Evolutionary conservation across 2,888 invertebrate species (phyloP).

Genomic region (Eueremaeus valkanovi): DNA sequence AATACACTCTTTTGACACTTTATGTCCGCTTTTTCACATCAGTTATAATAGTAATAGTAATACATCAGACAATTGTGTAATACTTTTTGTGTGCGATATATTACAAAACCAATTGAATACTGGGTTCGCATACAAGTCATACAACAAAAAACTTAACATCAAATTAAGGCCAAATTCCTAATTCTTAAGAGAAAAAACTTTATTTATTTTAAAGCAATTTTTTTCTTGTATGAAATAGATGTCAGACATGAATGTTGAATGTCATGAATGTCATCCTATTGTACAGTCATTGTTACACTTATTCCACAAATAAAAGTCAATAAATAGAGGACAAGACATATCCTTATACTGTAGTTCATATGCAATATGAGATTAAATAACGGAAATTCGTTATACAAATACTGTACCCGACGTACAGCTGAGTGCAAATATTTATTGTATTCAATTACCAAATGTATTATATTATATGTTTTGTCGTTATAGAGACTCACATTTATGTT

Average conservation of each 20-base stretch:
- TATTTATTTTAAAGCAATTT: no score
- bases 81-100: not conserved
- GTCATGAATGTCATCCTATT: no score
- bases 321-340: not conserved
- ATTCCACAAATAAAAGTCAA: no score
- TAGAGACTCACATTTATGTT: no score
- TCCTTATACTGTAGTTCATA: no score
- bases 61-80: not conserved
- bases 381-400: not conserved
- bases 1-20: conserved; percentile 23
- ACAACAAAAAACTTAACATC: not conserved
- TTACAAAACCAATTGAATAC: not conserved
- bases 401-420: not conserved
- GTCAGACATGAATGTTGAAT: no score
- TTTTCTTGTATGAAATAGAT: no score
- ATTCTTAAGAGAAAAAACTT: not conserved
- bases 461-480: no score
- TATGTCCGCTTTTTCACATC: conserved; percentile 13
- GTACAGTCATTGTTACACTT: no score
- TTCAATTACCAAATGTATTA: no score
- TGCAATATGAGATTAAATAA: not conserved
- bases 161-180: conserved; percentile 22
- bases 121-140: not conserved
- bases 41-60: not conserved
- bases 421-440: not conserved